phyloP scores from a whole-genome alignment of 2,888 invertebrate species.

The Nasonovia ribisnigri region DNA sequence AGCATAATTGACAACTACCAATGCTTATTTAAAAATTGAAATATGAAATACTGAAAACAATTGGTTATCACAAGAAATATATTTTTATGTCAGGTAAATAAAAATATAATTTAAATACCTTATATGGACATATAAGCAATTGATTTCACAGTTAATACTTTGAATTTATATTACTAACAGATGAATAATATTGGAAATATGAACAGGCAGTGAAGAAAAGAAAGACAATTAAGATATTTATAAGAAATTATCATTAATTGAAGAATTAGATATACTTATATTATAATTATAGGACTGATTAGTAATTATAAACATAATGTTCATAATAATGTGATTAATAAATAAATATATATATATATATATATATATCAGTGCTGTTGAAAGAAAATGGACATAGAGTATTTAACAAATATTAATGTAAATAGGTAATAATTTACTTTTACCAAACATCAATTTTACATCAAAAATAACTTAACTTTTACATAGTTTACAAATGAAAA shows the following conservation, averaged over 20 bases:
- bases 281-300: not conserved
- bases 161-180: not conserved
- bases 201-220: not conserved
- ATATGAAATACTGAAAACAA: conserved; percentile 9
- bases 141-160: not conserved
- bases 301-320: conserved; percentile 19
- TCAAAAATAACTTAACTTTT: conserved; percentile 42
- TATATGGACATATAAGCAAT: not conserved
- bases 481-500: conserved; percentile 42
- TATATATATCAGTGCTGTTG: not conserved
- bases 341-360: too few species aligned
- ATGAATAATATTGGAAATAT: not conserved
- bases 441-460: conserved; percentile 36
- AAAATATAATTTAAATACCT: conserved; percentile 6
- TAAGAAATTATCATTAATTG: not conserved
- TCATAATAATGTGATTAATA: not conserved
- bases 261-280: not conserved
- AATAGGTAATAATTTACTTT: conserved; percentile 48
- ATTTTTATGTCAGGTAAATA: not conserved
- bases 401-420: conserved; percentile 42
- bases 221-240: conserved; percentile 16
- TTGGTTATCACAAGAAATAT: not conserved
- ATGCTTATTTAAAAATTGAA: not conserved
- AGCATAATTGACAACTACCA: not conserved
- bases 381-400: conserved; percentile 16